These are phyloP conservation scores for Podotricha telesiphe DNA, from an alignment of 2,888 invertebrate genomes.

Conservation along the genomic window DNA sequence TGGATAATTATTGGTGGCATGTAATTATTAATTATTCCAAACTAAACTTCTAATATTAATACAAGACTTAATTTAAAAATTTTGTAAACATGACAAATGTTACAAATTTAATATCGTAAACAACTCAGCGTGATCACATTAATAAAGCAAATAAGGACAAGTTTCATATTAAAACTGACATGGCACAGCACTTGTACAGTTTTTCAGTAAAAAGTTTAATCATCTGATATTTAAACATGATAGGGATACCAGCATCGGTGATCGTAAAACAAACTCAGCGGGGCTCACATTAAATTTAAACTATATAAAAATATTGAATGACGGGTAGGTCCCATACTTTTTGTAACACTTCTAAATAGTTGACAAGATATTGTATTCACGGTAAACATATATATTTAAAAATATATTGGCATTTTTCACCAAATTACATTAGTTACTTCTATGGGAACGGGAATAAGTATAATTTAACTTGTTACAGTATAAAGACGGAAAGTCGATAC, in stretches of 20 bases:
- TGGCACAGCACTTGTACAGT: conserved; percentile 26
- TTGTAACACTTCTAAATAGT: conserved; percentile 22
- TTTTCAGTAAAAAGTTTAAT: conserved; percentile 33
- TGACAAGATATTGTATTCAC: not conserved
- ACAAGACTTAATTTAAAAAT: not conserved
- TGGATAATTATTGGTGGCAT: too few relatives aligned
- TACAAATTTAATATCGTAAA: not conserved
- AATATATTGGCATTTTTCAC: not conserved
- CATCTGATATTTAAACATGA: conserved; percentile 31
- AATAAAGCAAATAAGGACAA: conserved; percentile 11
- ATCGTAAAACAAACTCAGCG: conserved; percentile 60
- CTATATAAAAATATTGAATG: conserved; percentile 42
- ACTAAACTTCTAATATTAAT: too few relatives aligned
- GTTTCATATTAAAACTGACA: conserved; percentile 35
- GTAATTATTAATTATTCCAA: too few relatives aligned
- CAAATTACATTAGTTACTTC: too few relatives aligned
- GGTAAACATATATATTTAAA: not conserved
- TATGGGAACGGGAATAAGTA: too few relatives aligned
- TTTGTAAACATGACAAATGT: not conserved
- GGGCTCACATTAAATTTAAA: conserved; percentile 49
- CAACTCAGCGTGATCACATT: conserved; percentile 3
- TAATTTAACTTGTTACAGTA: too few relatives aligned
- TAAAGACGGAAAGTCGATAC: too few relatives aligned
- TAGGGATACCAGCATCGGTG: conserved; percentile 34
- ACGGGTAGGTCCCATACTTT: conserved; percentile 35